Conservation (phyloP, 1,140 invertebrate species). For the Leptinotarsa texana region DNA sequence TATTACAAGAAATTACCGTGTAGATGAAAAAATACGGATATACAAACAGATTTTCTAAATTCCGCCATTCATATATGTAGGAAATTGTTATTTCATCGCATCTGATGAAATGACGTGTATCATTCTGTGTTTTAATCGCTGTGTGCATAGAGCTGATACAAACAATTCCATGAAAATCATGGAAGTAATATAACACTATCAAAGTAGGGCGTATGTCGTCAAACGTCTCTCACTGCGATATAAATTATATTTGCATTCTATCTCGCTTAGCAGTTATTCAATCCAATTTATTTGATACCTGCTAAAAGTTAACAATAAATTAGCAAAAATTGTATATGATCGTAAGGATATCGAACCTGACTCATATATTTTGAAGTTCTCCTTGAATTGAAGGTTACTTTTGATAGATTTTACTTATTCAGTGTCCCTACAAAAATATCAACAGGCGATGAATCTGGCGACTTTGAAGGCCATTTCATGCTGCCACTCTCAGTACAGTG, state of each 20-base stretch:
- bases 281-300: background rate
- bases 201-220: background rate
- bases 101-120: background rate
- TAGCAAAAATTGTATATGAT: background rate
- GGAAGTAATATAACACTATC: background rate
- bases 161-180: background rate
- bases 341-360: background rate
- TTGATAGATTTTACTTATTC: too few relatives aligned
- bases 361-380: background rate
- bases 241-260: background rate
- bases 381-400: background rate
- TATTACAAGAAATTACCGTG: background rate
- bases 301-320: background rate
- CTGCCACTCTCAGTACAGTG: too few relatives aligned
- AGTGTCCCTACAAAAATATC: too few relatives aligned
- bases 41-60: background rate
- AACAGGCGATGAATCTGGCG: too few relatives aligned
- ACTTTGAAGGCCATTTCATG: too few relatives aligned
- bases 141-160: background rate
- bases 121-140: background rate
- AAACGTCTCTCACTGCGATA: background rate
- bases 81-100: background rate
- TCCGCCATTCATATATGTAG: background rate
- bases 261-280: background rate
- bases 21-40: background rate